Percentiles rank a stretch among this genome's conserved stretches.
Conservation (phyloP, 2,113 vertebrate genomes). For the Oriolus oriolus region DNA sequence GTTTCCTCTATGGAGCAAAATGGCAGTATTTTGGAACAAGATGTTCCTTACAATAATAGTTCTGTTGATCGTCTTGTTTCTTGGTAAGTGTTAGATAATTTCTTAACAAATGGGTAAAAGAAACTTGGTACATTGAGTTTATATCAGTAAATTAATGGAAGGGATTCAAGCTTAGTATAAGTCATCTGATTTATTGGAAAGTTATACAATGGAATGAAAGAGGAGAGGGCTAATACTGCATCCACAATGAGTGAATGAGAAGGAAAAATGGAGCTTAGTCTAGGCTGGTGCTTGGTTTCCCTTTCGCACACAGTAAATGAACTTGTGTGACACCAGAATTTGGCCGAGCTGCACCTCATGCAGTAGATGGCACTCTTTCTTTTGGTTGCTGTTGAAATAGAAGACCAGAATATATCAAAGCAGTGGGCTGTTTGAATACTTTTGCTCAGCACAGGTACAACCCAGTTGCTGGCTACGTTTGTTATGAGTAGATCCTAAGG, state of each 20-base stretch:
- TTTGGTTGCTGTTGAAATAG: not conserved
- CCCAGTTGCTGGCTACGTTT: not conserved
- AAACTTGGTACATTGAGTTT: not conserved
- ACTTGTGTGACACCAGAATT: not conserved
- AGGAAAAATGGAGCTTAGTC: not conserved
- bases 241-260: not conserved
- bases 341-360: not conserved
- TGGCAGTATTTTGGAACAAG: conserved; percentile 89
- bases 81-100: conserved; percentile 78
- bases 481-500: not conserved
- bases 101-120: not conserved
- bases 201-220: not conserved
- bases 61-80: conserved; percentile 87
- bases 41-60: conserved; percentile 92
- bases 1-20: conserved; percentile 83
- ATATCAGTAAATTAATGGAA: not conserved
- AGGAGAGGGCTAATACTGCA: not conserved
- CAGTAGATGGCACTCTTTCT: conserved; percentile 59
- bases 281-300: not conserved
- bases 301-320: not conserved
- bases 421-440: not conserved
- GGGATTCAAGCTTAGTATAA: not conserved
- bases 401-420: not conserved
- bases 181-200: not conserved
- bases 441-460: not conserved